These are phyloP conservation scores for Marmota monax DNA, from an alignment of 2,113 vertebrate species.

Conservation along the genomic window DNA sequence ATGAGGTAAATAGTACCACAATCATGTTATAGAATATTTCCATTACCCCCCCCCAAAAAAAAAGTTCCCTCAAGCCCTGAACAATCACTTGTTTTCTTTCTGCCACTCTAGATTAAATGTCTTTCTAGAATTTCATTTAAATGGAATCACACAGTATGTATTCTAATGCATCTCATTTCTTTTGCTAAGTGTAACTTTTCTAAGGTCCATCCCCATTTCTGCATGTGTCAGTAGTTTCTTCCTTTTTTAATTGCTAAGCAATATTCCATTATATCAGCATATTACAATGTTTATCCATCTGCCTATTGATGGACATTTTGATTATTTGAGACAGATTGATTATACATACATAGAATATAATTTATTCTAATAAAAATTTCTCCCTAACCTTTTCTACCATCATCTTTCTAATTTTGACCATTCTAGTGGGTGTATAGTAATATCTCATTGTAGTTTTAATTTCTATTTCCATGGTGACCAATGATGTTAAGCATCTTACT, in stretches of 20 bases:
- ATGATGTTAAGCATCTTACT: background rate
- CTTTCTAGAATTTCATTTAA: slow-evolving; percentile 50
- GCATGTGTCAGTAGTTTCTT: background rate
- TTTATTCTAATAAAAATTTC: too few species aligned
- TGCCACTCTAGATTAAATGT: background rate
- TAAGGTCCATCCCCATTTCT: background rate
- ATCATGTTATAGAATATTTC: background rate
- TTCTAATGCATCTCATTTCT: slow-evolving; percentile 36
- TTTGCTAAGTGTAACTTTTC: slow-evolving; percentile 13
- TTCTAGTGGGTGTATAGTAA: background rate
- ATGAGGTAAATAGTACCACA: background rate
- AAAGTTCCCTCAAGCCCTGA: background rate
- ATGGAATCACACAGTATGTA: background rate
- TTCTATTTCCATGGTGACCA: slow-evolving; percentile 11
- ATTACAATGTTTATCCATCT: background rate
- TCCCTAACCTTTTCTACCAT: background rate
- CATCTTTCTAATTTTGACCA: background rate
- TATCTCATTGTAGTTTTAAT: background rate
- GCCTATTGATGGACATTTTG: background rate
- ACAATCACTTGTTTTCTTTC: background rate
- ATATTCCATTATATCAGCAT: background rate
- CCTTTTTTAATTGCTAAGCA: background rate
- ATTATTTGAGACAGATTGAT: background rate
- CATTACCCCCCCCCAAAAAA: background rate
- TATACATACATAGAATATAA: too few species aligned